Conservation (phyloP, 2,113 vertebrate genomes). For the Scatophagus argus region DNA sequence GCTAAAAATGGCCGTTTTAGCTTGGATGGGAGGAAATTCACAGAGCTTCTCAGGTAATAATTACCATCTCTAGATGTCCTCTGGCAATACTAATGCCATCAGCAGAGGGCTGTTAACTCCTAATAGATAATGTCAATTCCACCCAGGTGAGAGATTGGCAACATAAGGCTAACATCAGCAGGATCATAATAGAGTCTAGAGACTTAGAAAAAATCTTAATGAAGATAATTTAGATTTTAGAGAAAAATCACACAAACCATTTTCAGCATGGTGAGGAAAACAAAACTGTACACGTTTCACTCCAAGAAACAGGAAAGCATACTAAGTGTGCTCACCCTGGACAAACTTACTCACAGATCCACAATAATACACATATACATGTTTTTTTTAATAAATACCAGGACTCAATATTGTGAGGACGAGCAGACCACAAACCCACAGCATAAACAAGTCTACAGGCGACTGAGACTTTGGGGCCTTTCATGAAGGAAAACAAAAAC, state of each 20-base stretch:
- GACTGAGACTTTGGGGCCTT: conserved; percentile 26
- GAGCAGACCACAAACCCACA: not conserved
- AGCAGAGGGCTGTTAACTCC: conserved; percentile 63
- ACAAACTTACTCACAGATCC: not conserved
- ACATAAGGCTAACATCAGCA: conserved; percentile 47
- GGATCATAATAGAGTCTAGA: conserved; percentile 30
- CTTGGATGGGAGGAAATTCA: conserved; percentile 54
- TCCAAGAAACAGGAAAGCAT: not conserved
- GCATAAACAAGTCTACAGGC: conserved; percentile 24
- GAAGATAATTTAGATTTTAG: not conserved
- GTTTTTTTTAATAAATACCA: conserved; percentile 1
- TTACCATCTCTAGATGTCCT: conserved; percentile 64
- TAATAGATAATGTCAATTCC: conserved; percentile 68
- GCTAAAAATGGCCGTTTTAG: conserved; percentile 55
- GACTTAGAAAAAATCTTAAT: conserved; percentile 22
- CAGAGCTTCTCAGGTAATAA: conserved; percentile 63
- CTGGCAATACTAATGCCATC: conserved; percentile 61
- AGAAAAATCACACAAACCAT: conserved; percentile 3
- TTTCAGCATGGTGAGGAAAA: not conserved
- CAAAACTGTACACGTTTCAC: not conserved
- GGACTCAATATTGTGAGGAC: not conserved
- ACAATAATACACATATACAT: not conserved
- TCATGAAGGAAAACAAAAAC: conserved; percentile 49
- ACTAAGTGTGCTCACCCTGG: not conserved
- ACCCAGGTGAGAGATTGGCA: conserved; percentile 59